Evolutionary conservation across 2,797 vertebrate genomes (phyloP).

Genomic region (Aulostomus chinensis): DNA sequence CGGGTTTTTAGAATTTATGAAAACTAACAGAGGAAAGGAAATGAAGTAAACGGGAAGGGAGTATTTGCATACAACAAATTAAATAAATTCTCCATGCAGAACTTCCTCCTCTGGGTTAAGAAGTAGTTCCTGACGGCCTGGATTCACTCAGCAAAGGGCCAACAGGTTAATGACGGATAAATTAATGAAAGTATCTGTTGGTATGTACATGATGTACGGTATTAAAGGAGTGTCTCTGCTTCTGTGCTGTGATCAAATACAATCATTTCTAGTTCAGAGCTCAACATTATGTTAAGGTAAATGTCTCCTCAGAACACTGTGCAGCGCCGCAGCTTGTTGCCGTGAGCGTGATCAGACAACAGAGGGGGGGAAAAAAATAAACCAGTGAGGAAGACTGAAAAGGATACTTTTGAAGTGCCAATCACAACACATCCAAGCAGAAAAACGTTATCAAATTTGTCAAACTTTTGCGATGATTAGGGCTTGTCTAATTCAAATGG

Average conservation of each 20-base stretch:
- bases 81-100: slow-evolving; percentile 5
- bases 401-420: slow-evolving; percentile 47
- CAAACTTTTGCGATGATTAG: slow-evolving; percentile 64
- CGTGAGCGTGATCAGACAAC: slow-evolving; percentile 32
- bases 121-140: background rate
- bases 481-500: slow-evolving; percentile 59
- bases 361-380: slow-evolving; percentile 13
- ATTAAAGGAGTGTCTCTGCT: too few species aligned
- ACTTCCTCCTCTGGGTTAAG: background rate
- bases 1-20: slow-evolving; percentile 39
- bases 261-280: too few species aligned
- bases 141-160: too few species aligned
- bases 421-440: slow-evolving; percentile 40
- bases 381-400: slow-evolving; percentile 38
- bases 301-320: slow-evolving; percentile 1
- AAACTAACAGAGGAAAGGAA: too few species aligned
- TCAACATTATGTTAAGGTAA: background rate
- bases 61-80: slow-evolving; percentile 31
- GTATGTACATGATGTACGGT: background rate
- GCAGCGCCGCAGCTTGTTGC: slow-evolving; percentile 9
- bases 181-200: background rate
- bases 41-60: slow-evolving; percentile 10
- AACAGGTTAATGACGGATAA: too few species aligned
- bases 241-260: too few species aligned
- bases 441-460: slow-evolving; percentile 68